A percentile compares a stretch with the other conserved stretches of the same genome.
These are phyloP conservation scores for Oasisia sp. DNA, from an alignment of 2,888 invertebrate genomes.

Conservation along the genomic window DNA sequence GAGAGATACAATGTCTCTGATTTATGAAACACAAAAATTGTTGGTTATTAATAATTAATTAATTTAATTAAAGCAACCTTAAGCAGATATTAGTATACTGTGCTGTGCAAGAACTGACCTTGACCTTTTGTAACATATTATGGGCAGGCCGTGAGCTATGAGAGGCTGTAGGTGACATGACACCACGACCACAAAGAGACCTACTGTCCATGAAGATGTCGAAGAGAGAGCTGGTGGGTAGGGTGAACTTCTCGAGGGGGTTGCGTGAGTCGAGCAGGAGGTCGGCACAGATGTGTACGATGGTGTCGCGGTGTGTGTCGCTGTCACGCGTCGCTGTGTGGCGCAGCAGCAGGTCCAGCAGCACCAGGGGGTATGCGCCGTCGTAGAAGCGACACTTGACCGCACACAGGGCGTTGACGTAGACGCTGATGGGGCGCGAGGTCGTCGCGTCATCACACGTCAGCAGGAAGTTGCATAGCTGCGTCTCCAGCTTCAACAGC, in stretches of 20 bases:
- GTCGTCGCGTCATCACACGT: conserved; percentile 17
- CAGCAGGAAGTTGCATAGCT: conserved; percentile 33
- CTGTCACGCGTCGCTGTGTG: conserved; percentile 19
- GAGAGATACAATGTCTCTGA: too few relatives aligned
- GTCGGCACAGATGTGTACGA: conserved; percentile 33
- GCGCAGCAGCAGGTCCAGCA: conserved; percentile 34
- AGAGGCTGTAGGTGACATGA: too few relatives aligned
- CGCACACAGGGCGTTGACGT: conserved; percentile 30
- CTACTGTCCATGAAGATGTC: conserved; percentile 29
- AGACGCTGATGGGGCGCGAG: conserved; percentile 27
- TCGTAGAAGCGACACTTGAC: conserved; percentile 35
- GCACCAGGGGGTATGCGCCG: conserved; percentile 37
- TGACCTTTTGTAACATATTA: too few relatives aligned
- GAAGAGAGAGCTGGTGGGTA: conserved; percentile 30
- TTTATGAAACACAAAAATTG: too few relatives aligned
- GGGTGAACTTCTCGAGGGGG: conserved; percentile 34
- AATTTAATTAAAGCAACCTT: too few relatives aligned
- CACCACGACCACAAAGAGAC: neutral
- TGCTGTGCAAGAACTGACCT: too few relatives aligned
- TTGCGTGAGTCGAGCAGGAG: conserved; percentile 30
- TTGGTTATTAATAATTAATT: too few relatives aligned
- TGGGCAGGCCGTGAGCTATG: neutral
- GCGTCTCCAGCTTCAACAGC: conserved; percentile 33
- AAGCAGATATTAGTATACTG: too few relatives aligned
- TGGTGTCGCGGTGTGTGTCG: conserved; percentile 23